Conservation (phyloP, 30 jellyfish, hydroid and myxozoan genomes). For the Hydra vulgaris region DNA sequence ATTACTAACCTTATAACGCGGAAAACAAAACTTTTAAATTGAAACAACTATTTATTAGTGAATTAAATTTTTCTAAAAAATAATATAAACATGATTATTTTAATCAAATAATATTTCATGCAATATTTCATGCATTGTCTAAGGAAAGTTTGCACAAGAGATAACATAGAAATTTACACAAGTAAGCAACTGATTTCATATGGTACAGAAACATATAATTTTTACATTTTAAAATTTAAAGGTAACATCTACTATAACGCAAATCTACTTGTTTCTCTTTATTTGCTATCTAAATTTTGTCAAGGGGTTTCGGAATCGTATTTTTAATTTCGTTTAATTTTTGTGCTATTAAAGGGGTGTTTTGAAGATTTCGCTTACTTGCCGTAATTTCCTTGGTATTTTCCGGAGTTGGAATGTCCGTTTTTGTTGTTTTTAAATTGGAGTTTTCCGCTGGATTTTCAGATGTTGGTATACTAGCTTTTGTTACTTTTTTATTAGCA, state of each 20-base stretch:
- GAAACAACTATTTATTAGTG: no score
- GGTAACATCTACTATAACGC: neutral
- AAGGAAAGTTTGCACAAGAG: neutral
- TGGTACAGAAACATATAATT: neutral
- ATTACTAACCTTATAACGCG: no score
- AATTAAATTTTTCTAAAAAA: no score
- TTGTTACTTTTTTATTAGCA: neutral
- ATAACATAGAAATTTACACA: neutral
- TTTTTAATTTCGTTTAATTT: neutral
- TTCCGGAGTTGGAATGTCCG: constrained; percentile 56
- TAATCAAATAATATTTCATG: neutral
- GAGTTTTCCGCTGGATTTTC: neutral
- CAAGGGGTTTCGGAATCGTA: neutral
- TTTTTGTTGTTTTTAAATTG: constrained; percentile 11
- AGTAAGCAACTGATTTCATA: neutral
- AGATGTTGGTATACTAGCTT: constrained; percentile 27
- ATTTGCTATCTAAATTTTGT: no score
- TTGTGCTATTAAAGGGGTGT: neutral
- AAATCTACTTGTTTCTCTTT: neutral
- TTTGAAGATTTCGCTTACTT: constrained; percentile 33
- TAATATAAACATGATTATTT: no score
- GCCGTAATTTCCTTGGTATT: constrained; percentile 32
- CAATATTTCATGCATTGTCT: neutral
- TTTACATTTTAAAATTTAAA: neutral
- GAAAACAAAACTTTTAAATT: no score